phyloP scores from a whole-genome alignment of 92 coral and sea anemone genomes.

The Porites divaricata region DNA sequence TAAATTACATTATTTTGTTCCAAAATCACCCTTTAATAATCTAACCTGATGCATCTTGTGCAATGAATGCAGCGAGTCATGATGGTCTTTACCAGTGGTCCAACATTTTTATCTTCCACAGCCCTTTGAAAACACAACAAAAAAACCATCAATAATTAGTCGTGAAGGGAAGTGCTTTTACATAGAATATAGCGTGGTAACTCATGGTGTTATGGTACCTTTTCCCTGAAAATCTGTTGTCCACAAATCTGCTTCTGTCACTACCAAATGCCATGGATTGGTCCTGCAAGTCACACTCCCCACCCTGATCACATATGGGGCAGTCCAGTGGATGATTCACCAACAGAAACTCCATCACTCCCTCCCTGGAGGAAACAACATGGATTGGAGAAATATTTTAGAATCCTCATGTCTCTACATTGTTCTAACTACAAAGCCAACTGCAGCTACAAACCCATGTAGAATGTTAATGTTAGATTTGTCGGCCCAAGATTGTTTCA shows the following conservation, averaged over 20 bases:
- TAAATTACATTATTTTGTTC: no score
- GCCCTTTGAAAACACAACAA: constrained; percentile 64
- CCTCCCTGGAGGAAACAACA: constrained; percentile 73
- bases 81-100: constrained; percentile 93
- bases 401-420: background rate
- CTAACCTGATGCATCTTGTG: constrained; percentile 96
- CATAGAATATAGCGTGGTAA: no score
- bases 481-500: no score
- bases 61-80: constrained; percentile 99
- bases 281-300: constrained; percentile 98
- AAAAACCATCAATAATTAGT: background rate
- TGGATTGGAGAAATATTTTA: background rate
- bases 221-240: constrained; percentile 93
- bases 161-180: no score
- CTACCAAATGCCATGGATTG: constrained; percentile 99
- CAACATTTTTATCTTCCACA: constrained; percentile 99
- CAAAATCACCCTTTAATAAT: background rate
- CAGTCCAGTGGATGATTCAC: constrained; percentile 98
- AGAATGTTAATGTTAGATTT: no score
- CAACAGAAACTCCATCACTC: constrained; percentile 97
- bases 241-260: constrained; percentile 99
- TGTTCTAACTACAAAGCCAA: background rate
- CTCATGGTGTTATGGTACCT: constrained; percentile 53
- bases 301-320: constrained; percentile 99
- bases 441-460: no score